Conservation (phyloP, 2,888 invertebrate genomes). For the Parnassius orleans region DNA sequence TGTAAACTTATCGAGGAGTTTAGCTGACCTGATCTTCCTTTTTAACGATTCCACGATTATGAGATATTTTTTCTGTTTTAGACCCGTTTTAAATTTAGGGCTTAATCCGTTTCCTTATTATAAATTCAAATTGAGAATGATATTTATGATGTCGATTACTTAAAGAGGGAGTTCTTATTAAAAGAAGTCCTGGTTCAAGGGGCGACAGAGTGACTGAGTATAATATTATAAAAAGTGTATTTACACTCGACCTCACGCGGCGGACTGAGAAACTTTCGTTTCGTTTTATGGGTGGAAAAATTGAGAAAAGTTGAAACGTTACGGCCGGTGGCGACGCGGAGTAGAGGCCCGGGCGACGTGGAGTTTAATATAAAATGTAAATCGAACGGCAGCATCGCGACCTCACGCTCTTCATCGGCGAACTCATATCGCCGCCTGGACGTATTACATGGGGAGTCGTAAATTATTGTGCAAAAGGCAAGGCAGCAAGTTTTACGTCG, state of each 20-base stretch:
- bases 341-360: slow-evolving; percentile 58
- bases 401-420: slow-evolving; percentile 65
- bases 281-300: slow-evolving; percentile 79
- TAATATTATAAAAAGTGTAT: slow-evolving; percentile 79
- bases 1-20: too few relatives aligned
- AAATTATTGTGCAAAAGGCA: slow-evolving; percentile 76
- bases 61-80: too few relatives aligned
- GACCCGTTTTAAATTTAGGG: neutral
- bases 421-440: slow-evolving; percentile 72
- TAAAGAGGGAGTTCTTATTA: slow-evolving; percentile 53
- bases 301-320: slow-evolving; percentile 79
- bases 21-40: too few relatives aligned
- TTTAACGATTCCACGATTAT: too few relatives aligned
- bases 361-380: slow-evolving; percentile 81
- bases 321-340: slow-evolving; percentile 74
- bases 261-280: slow-evolving; percentile 72
- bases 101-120: slow-evolving; percentile 8
- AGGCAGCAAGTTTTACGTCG: slow-evolving; percentile 70
- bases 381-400: slow-evolving; percentile 73
- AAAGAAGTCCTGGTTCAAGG: slow-evolving; percentile 59
- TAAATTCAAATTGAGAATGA: slow-evolving; percentile 27
- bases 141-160: slow-evolving; percentile 38
- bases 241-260: slow-evolving; percentile 72
- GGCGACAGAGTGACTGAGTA: slow-evolving; percentile 72
- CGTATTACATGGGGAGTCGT: slow-evolving; percentile 75